Percentiles rank a stretch among this genome's conserved stretches.
phyloP scores from a whole-genome alignment of 2,888 invertebrate species.

The Nephrotoma flavescens region DNA sequence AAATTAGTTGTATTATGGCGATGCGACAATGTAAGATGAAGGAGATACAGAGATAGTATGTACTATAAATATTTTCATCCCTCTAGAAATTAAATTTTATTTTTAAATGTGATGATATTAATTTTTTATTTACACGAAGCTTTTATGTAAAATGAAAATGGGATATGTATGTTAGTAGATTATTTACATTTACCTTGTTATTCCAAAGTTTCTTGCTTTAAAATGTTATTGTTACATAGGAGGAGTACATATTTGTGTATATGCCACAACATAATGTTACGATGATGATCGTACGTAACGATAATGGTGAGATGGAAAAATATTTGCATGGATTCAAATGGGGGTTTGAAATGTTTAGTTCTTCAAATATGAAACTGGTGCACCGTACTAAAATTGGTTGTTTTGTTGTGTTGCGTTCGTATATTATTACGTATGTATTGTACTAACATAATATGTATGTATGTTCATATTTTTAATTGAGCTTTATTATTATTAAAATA shows the following conservation, averaged over 20 bases:
- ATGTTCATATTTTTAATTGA: background rate
- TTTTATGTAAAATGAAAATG: background rate
- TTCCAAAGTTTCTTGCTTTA: background rate
- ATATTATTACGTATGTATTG: background rate
- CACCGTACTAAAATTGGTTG: background rate
- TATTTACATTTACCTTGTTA: background rate
- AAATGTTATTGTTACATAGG: background rate
- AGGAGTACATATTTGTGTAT: background rate
- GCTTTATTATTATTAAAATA: background rate
- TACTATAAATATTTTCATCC: background rate
- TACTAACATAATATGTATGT: background rate
- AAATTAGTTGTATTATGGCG: background rate
- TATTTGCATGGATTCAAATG: background rate
- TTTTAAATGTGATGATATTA: background rate
- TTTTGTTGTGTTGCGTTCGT: background rate
- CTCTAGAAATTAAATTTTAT: background rate
- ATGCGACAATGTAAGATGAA: background rate
- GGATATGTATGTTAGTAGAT: background rate
- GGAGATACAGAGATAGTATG: background rate
- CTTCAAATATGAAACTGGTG: background rate
- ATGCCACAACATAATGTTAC: background rate
- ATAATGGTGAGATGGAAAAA: background rate
- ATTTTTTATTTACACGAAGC: background rate
- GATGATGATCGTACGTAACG: background rate
- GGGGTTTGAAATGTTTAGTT: background rate